These are phyloP conservation scores for Neodon shergylaensis DNA, from an alignment of 2,113 vertebrate genomes.

Conservation along the genomic window DNA sequence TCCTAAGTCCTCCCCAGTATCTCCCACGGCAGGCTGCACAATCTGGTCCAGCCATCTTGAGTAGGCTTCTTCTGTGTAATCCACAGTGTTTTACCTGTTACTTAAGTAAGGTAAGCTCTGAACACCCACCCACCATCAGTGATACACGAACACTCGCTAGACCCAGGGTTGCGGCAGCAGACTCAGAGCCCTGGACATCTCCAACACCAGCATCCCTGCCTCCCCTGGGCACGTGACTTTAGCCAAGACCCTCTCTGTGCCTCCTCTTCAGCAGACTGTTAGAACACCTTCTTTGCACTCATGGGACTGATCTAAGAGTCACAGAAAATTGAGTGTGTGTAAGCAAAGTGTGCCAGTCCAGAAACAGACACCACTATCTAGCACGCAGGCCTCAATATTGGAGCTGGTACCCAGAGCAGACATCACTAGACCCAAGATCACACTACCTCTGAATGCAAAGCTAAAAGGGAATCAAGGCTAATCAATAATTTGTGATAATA, in stretches of 20 bases:
- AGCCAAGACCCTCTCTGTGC: neutral
- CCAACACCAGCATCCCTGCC: neutral
- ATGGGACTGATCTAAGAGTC: neutral
- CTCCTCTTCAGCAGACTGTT: neutral
- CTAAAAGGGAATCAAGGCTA: neutral
- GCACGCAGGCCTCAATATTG: accelerated
- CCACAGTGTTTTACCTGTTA: neutral
- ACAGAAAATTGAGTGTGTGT: neutral
- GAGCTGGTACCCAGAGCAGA: neutral
- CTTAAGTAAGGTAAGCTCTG: neutral
- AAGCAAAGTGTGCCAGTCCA: neutral
- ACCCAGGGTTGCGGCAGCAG: neutral
- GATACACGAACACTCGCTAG: accelerated
- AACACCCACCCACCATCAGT: neutral
- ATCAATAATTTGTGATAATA: neutral
- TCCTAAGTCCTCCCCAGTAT: neutral
- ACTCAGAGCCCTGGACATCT: neutral
- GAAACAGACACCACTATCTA: neutral
- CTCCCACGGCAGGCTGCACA: neutral
- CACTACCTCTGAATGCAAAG: neutral
- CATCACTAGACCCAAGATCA: slow-evolving; percentile 7
- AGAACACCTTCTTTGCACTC: neutral
- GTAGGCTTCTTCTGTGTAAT: accelerated
- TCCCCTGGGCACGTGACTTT: neutral
- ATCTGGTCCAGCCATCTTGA: too few relatives aligned